Evolutionary conservation across 1,140 invertebrate species (phyloP).

Genomic region (Drosophila melanica): DNA sequence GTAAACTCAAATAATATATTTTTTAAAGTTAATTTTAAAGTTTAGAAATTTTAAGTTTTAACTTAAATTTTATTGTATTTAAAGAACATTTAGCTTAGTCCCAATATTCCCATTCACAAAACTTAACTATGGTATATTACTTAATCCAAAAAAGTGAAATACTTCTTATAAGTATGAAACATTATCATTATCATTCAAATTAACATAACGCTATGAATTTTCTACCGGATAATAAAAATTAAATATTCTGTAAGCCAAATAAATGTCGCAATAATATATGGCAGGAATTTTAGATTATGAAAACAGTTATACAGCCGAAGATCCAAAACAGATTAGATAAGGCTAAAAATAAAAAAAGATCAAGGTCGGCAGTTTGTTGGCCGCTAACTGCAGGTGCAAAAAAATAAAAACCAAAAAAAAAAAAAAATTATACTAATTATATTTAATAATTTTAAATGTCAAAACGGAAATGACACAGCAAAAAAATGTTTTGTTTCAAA

Average conservation of each 20-base stretch:
- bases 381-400: slow-evolving; percentile 34
- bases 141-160: too few relatives aligned
- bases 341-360: slow-evolving; percentile 26
- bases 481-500: slow-evolving; percentile 2
- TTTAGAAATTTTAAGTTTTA: too few relatives aligned
- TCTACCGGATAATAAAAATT: background rate
- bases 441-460: slow-evolving; percentile 17
- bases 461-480: background rate
- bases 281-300: slow-evolving; percentile 14
- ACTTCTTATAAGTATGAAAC: too few relatives aligned
- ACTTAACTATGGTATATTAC: too few relatives aligned
- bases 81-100: too few relatives aligned
- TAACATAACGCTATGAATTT: too few relatives aligned
- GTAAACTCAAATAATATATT: too few relatives aligned
- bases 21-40: too few relatives aligned
- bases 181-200: too few relatives aligned
- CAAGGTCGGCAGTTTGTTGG: slow-evolving; percentile 69
- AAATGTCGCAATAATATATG: slow-evolving; percentile 18
- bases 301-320: slow-evolving; percentile 23
- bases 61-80: too few relatives aligned
- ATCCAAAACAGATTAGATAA: slow-evolving; percentile 66
- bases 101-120: too few relatives aligned
- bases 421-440: slow-evolving; percentile 10
- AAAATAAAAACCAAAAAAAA: slow-evolving; percentile 43
- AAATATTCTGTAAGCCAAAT: slow-evolving; percentile 24